Percentiles rank a stretch among this genome's conserved stretches.
These are phyloP conservation scores for Triops cancriformis DNA, from an alignment of 1,140 invertebrate genomes.

Conservation along the genomic window DNA sequence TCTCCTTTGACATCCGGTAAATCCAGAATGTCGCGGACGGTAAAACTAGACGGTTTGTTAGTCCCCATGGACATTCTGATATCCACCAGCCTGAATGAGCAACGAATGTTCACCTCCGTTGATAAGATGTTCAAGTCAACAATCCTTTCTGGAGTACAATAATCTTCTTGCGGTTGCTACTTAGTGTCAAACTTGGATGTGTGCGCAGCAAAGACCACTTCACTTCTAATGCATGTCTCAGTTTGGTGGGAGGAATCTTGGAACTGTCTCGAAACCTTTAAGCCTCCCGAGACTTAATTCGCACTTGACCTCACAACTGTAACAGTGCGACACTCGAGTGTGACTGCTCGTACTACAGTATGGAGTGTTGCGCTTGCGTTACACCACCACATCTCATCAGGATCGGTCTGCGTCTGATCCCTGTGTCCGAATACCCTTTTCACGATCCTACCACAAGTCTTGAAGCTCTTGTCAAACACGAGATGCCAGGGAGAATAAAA, in stretches of 20 bases:
- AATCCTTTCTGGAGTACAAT: no score
- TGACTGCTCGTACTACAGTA: background rate
- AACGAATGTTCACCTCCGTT: no score
- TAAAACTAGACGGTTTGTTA: constrained; percentile 30
- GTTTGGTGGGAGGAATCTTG: no score
- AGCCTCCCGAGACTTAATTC: background rate
- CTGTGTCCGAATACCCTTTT: no score
- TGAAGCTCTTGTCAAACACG: background rate
- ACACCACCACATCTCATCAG: background rate
- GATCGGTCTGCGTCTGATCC: background rate
- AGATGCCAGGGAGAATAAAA: background rate
- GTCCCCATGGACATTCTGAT: constrained; percentile 27
- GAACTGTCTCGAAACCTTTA: no score
- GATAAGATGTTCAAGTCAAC: no score
- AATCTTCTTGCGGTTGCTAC: no score
- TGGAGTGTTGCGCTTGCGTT: background rate
- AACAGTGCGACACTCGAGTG: background rate
- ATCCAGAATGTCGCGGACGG: constrained; percentile 31
- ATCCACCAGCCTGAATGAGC: constrained; percentile 25
- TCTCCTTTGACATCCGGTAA: constrained; percentile 29
- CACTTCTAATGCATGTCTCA: no score
- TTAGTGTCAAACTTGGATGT: background rate
- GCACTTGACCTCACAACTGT: background rate
- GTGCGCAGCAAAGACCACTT: background rate
- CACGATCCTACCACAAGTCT: no score